Conservation (phyloP, 2,113 vertebrate species). For the Gallinago media region DNA sequence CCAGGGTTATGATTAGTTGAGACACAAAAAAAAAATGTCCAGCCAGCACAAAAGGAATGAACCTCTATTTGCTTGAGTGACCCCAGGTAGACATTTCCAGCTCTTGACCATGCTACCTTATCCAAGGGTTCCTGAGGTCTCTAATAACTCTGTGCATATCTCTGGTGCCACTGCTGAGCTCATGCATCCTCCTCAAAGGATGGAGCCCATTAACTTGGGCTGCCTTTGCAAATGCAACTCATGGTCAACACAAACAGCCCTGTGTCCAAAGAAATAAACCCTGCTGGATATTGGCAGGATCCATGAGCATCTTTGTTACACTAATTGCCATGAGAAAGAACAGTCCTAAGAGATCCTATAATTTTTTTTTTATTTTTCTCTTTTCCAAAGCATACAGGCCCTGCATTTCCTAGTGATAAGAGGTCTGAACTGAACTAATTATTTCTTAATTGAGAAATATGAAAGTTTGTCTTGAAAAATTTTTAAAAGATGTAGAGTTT, state of each 20-base stretch:
- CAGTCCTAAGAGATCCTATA: not conserved
- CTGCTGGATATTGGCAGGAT: not conserved
- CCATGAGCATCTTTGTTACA: not conserved
- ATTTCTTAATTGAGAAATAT: not conserved
- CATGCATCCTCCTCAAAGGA: rapidly evolving
- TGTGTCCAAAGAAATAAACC: not conserved
- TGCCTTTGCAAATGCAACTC: not conserved
- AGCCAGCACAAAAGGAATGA: not conserved
- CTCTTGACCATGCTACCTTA: not conserved
- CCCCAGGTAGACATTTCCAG: not conserved
- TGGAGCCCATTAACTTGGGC: not conserved
- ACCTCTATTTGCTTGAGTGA: not conserved
- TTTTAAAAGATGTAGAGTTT: not conserved
- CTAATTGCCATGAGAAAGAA: not conserved
- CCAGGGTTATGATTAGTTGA: not conserved
- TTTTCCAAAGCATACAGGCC: not conserved
- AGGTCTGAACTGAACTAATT: not conserved
- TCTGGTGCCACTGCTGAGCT: not conserved
- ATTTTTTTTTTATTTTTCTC: not conserved
- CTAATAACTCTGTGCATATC: not conserved
- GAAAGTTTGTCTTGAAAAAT: not conserved
- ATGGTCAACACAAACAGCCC: not conserved
- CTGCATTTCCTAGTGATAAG: not conserved
- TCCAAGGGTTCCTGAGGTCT: not conserved
- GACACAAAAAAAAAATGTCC: not conserved